Percentiles rank a stretch among this genome's conserved stretches.
These are phyloP conservation scores for Cryptomyrus ogoouensis DNA, from an alignment of 2,113 vertebrate species.

Conservation along the genomic window DNA sequence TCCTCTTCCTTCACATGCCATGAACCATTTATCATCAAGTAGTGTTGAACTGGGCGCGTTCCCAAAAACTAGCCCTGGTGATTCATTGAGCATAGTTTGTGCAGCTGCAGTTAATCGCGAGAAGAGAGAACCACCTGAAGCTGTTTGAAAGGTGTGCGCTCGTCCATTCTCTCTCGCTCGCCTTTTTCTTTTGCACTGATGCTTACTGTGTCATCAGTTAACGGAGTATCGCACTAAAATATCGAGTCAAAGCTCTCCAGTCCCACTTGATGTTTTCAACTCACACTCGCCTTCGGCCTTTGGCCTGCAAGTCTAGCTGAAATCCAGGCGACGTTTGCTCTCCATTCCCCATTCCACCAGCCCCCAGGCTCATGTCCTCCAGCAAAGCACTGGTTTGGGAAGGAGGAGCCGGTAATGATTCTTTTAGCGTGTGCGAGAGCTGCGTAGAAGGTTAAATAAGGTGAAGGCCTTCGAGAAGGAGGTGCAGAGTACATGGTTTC, in stretches of 20 bases:
- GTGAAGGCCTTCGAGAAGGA: not conserved
- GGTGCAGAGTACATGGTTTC: not conserved
- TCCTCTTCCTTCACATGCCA: not conserved
- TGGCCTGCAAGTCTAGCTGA: not conserved
- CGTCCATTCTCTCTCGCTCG: not conserved
- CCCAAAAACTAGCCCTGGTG: slow-evolving; percentile 5
- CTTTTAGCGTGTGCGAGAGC: not conserved
- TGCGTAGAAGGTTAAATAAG: slow-evolving; percentile 1
- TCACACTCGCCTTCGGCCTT: not conserved
- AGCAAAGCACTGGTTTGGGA: not conserved
- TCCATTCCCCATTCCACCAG: not conserved
- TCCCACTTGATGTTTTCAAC: not conserved
- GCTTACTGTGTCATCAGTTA: not conserved
- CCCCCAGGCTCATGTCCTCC: not conserved
- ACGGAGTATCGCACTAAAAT: not conserved
- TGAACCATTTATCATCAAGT: slow-evolving; percentile 20
- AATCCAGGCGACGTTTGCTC: not conserved
- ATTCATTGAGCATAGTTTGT: slow-evolving; percentile 1
- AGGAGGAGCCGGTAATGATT: not conserved
- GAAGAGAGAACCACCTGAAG: slow-evolving; percentile 16
- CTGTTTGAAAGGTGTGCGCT: not conserved
- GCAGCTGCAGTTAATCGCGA: slow-evolving; percentile 15
- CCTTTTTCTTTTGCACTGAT: not conserved
- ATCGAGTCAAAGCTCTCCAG: not conserved
- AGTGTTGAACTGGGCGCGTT: slow-evolving; percentile 8